Conservation (phyloP, 1,140 invertebrate genomes). For the Scaptomyza graminum region DNA sequence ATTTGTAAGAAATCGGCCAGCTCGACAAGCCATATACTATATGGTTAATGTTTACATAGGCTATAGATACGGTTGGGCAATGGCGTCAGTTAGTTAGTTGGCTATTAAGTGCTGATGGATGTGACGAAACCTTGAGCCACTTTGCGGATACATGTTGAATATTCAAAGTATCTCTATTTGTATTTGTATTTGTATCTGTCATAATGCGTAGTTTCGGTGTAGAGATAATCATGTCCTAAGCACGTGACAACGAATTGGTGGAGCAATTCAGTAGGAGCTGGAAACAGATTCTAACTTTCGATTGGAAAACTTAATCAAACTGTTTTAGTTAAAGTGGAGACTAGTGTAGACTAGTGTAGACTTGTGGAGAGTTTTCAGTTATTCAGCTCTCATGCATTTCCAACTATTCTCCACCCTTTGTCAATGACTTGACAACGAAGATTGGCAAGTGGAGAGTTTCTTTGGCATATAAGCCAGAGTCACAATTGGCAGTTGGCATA, state of each 20-base stretch:
- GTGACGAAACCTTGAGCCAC: slow-evolving; percentile 69
- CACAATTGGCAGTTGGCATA: not conserved
- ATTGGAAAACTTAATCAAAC: not conserved
- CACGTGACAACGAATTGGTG: slow-evolving; percentile 11
- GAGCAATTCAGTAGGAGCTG: not conserved
- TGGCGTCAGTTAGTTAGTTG: slow-evolving; percentile 60
- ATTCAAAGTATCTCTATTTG: slow-evolving; percentile 21
- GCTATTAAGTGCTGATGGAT: slow-evolving; percentile 33
- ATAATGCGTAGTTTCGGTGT: slow-evolving; percentile 40
- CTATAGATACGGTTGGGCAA: slow-evolving; percentile 60
- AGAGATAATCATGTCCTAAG: slow-evolving; percentile 18
- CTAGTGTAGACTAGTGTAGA: slow-evolving; percentile 9
- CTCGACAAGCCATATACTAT: not conserved
- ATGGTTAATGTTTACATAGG: slow-evolving; percentile 14
- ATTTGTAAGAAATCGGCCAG: slow-evolving; percentile 77
- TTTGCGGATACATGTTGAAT: slow-evolving; percentile 54
- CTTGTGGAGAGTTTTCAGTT: not conserved
- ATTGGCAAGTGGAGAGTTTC: not conserved
- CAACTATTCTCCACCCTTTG: too few relatives aligned
- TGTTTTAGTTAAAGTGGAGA: not conserved
- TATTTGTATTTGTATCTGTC: slow-evolving; percentile 7
- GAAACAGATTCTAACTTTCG: not conserved
- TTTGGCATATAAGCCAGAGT: too few relatives aligned
- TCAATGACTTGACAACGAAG: too few relatives aligned
- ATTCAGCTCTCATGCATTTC: not conserved